phyloP scores from a whole-genome alignment of 92 coral and sea anemone genomes.

The Plumapathes pennacea region DNA sequence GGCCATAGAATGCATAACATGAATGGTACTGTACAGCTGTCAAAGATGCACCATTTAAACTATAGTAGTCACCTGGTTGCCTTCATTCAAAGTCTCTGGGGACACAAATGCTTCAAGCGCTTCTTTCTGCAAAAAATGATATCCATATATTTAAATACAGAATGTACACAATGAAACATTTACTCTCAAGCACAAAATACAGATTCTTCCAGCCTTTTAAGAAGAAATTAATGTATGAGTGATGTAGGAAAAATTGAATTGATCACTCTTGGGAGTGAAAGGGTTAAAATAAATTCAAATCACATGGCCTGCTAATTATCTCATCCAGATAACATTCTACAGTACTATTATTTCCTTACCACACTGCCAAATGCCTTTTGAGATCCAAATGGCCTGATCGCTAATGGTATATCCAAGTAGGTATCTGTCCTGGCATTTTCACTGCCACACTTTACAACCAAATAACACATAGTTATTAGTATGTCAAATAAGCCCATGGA shows the following conservation, averaged over 20 bases:
- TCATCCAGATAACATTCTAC: too few relatives aligned
- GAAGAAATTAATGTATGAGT: too few relatives aligned
- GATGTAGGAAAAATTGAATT: too few relatives aligned
- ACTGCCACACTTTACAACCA: constrained; percentile 73
- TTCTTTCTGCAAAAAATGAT: constrained; percentile 53
- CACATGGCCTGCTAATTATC: too few relatives aligned
- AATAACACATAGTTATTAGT: background rate
- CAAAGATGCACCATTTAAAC: too few relatives aligned
- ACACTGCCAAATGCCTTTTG: constrained; percentile 84
- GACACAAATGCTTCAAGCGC: constrained; percentile 74
- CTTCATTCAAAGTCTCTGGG: constrained; percentile 77
- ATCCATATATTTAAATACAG: background rate
- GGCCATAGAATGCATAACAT: too few relatives aligned
- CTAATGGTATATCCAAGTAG: constrained; percentile 86
- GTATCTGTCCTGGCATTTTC: constrained; percentile 98
- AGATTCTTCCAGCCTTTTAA: too few relatives aligned
- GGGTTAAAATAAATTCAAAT: too few relatives aligned
- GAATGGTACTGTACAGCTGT: too few relatives aligned
- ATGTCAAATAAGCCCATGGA: background rate
- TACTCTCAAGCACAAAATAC: background rate
- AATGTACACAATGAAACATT: background rate
- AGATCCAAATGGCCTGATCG: constrained; percentile 92
- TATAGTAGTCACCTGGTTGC: too few relatives aligned
- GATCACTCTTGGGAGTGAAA: too few relatives aligned
- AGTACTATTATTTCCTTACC: too few relatives aligned